Evolutionary conservation across 2,888 invertebrate species (phyloP).

Genomic region (Agrotis puta): DNA sequence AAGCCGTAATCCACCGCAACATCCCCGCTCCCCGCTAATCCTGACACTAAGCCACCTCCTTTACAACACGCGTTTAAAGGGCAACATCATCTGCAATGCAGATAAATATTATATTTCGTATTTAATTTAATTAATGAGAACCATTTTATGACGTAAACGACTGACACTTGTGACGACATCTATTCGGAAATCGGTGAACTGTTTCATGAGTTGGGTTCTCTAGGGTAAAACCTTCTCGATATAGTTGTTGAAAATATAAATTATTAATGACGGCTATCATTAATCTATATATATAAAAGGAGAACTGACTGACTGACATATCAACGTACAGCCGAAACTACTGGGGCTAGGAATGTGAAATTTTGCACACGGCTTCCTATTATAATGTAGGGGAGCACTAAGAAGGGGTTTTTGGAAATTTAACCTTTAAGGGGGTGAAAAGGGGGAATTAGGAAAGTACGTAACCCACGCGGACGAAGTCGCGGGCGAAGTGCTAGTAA

Average conservation of each 20-base stretch:
- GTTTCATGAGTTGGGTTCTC: conserved; percentile 5
- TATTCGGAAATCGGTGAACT: conserved; percentile 39
- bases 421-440: no score
- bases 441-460: no score
- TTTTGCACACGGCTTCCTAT: no score
- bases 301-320: no score
- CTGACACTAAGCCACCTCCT: conserved; percentile 35
- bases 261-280: no score
- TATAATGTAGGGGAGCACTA: no score
- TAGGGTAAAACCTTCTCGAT: not conserved
- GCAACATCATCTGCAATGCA: conserved; percentile 80
- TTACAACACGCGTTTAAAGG: conserved; percentile 73
- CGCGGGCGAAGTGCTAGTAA: no score
- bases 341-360: no score
- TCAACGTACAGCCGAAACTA: no score
- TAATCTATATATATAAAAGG: no score
- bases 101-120: conserved; percentile 78
- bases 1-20: not conserved
- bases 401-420: no score
- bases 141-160: conserved; percentile 56
- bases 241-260: not conserved
- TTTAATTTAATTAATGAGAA: conserved; percentile 75
- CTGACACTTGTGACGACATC: conserved; percentile 49
- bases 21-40: conserved; percentile 49
- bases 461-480: no score